Base-by-base conservation (phyloP, 2,888 invertebrate species). In the Erebia epiphron region DNA sequence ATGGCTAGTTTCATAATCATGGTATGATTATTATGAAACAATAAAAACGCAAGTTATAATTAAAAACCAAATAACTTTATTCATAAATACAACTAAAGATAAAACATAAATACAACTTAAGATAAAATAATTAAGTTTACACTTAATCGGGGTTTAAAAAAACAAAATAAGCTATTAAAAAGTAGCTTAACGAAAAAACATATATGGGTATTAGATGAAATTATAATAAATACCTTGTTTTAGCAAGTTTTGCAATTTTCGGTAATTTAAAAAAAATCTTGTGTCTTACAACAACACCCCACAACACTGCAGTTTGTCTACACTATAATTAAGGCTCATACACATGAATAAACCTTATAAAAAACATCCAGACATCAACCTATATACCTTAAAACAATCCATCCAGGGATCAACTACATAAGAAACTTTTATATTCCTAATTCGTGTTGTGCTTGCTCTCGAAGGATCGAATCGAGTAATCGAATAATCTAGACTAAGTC, bases 391-490 rank as follows among this genome's bases (percentile, higher is more conserved):
- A 18, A 21, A 18, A 13, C 11, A 35, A 18, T 66, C 10, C 21
- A 46, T 16, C 18, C 56, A 8, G 54, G 65, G 68, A 68, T 68
- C 50, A 61, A 66, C 54, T 63, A 46, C 57, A n/a, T n/a, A 52
- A 63, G n/a, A 54, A 76, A 80, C 79, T 75, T 14, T 62, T 18
- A 80, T 83, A 88, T 87, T 88, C 88, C 87, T 89, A 87, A 78
- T 77, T 76, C 75, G 85, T 79, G 87, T 87, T 89, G 87, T 89
- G 89, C 87, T 88, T 83, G 80, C 81, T 83, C 66, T 68, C 58
- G 26, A 67, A 65, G 18, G 43, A 67, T 58, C 80, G 75, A 75
- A 77, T 77, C 75, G 74, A 74, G 74, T 77, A 75, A 68, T 61
- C 61, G 61, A 49, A 8, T 62, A 49, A 21, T 62, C 21, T 62